These are phyloP conservation scores for Nannoperca obscura DNA, from an alignment of 2,797 vertebrate genomes.

Conservation along the genomic window DNA sequence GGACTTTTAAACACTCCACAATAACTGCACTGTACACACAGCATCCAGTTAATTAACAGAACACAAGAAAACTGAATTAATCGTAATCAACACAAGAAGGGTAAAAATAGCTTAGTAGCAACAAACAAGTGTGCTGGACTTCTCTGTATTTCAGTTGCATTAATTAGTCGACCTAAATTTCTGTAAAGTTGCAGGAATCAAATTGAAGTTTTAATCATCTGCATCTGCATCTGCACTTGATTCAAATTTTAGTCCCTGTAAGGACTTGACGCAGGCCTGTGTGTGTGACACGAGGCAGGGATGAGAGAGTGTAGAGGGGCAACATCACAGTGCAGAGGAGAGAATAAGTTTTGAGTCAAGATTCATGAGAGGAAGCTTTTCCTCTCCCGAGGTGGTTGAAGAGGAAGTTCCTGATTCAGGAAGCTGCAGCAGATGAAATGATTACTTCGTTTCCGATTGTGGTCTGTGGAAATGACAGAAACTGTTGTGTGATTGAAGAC, in stretches of 20 bases:
- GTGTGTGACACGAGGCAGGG: constrained; percentile 11
- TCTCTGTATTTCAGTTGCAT: constrained; percentile 3
- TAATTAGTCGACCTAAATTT: constrained; percentile 1
- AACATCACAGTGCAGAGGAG: constrained; percentile 39
- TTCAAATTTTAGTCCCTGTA: constrained; percentile 1
- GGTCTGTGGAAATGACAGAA: constrained; percentile 43
- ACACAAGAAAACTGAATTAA: constrained; percentile 14
- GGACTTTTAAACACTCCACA: constrained; percentile 35
- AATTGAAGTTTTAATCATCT: not conserved
- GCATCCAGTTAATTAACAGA: constrained; percentile 41
- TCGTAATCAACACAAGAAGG: constrained; percentile 1
- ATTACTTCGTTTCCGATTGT: constrained; percentile 38
- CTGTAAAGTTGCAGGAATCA: not conserved
- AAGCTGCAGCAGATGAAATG: constrained; percentile 55
- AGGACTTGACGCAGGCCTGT: constrained; percentile 14
- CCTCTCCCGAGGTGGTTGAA: constrained; percentile 50
- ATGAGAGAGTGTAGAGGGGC: constrained; percentile 13
- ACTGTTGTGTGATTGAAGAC: constrained; percentile 27
- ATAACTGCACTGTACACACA: constrained; percentile 28
- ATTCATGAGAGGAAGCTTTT: constrained; percentile 63
- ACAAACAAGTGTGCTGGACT: not conserved
- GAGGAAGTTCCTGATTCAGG: constrained; percentile 61
- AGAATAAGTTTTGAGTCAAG: constrained; percentile 41
- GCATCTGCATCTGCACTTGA: not conserved
- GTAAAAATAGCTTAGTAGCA: not conserved